Conservation (phyloP, 2,888 invertebrate genomes). For the Sphaeridia pumilis region DNA sequence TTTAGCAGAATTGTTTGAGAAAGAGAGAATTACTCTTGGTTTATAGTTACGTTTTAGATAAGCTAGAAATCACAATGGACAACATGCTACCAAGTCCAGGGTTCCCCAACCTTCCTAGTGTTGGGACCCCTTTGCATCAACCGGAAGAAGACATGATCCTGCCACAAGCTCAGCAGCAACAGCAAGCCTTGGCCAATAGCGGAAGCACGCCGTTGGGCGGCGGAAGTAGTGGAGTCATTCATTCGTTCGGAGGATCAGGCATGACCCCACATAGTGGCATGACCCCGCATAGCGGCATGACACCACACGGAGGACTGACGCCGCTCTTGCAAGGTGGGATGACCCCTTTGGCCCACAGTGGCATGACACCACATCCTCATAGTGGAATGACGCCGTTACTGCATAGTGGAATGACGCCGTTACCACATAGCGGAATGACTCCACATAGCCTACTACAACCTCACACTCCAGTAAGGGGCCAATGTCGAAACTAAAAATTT, state of each 20-base stretch:
- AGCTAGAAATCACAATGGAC: constrained; percentile 21
- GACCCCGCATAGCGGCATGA: constrained; percentile 56
- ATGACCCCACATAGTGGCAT: constrained; percentile 48
- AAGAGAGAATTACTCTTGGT: too few species aligned
- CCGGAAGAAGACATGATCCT: constrained; percentile 82
- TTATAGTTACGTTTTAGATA: not conserved
- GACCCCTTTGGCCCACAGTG: constrained; percentile 39
- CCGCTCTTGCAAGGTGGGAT: constrained; percentile 37
- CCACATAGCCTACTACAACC: not conserved
- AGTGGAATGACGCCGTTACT: constrained; percentile 80
- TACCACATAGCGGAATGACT: constrained; percentile 40
- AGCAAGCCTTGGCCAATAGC: constrained; percentile 48
- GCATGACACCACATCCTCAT: constrained; percentile 53
- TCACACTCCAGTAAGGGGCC: not conserved
- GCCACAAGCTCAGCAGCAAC: constrained; percentile 68
- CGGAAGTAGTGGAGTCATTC: constrained; percentile 10
- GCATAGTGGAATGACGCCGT: too few species aligned
- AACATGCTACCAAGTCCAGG: constrained; percentile 67
- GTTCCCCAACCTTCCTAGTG: constrained; percentile 73
- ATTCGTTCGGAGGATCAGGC: constrained; percentile 3
- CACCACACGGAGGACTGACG: constrained; percentile 58
- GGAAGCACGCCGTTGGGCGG: constrained; percentile 9
- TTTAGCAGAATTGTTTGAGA: too few species aligned
- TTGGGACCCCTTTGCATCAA: constrained; percentile 79
- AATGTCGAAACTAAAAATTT: not conserved